phyloP scores from a whole-genome alignment of 2,888 invertebrate species.

The Adelphocoris suturalis region DNA sequence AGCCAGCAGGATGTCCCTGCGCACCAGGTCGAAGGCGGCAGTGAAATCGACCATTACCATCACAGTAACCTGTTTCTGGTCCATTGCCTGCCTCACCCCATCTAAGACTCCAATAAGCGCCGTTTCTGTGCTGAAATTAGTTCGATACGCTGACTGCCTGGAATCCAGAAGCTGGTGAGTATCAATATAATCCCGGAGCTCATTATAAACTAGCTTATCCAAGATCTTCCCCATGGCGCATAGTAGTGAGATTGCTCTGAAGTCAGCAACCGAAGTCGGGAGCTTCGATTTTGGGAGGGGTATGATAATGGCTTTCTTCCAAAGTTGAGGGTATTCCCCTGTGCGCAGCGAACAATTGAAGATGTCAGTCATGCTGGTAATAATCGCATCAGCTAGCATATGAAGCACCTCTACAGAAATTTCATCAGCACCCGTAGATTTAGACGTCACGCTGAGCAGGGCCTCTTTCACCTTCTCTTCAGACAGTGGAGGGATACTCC shows the following conservation, averaged over 20 bases:
- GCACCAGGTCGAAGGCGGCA: constrained; percentile 36
- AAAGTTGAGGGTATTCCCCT: constrained; percentile 2
- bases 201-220: constrained; percentile 7
- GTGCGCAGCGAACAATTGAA: not conserved
- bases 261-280: not conserved
- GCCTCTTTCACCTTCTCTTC: not conserved
- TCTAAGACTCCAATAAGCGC: constrained; percentile 10
- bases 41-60: constrained; percentile 44
- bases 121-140: constrained; percentile 13
- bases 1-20: not conserved
- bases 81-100: constrained; percentile 3
- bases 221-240: not conserved
- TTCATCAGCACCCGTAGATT: not conserved
- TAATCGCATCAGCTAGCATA: not conserved
- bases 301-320: constrained; percentile 10
- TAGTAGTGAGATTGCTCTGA: constrained; percentile 27
- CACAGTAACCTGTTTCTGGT: not conserved
- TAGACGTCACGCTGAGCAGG: not conserved
- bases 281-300: not conserved
- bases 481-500: not conserved
- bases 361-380: not conserved
- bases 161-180: not conserved
- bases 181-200: not conserved
- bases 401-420: constrained; percentile 28
- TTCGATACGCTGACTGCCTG: constrained; percentile 43